A percentile compares a stretch with the other conserved stretches of the same genome.
Conservation (phyloP, 2,888 invertebrate species). For the Drosophila macrospina region DNA sequence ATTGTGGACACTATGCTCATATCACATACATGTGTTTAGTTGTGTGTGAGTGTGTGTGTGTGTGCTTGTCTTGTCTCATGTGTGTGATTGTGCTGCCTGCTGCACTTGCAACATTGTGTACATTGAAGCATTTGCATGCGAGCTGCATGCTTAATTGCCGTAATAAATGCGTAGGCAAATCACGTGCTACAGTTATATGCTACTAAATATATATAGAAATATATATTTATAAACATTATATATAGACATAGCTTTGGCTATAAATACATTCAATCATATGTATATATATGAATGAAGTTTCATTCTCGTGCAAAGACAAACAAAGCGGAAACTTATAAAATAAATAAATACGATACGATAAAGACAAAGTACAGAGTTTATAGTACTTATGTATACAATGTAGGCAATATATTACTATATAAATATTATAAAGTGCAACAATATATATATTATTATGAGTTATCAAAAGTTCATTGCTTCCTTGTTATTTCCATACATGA, state of each 20-base stretch:
- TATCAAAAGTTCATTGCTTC: no score
- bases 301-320: conserved; percentile 28
- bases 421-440: no score
- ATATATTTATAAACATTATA: not conserved
- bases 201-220: not conserved
- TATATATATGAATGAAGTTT: not conserved
- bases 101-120: conserved; percentile 46
- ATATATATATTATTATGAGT: no score
- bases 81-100: not conserved
- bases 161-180: conserved; percentile 60
- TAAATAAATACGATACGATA: no score
- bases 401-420: no score
- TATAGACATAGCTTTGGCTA: conserved; percentile 4
- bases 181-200: conserved; percentile 53
- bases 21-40: conserved; percentile 19
- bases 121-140: conserved; percentile 48
- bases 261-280: not conserved
- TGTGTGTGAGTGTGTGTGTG: not conserved
- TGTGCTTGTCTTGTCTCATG: not conserved
- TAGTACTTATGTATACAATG: no score
- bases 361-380: no score
- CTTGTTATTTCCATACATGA: no score
- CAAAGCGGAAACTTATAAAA: conserved; percentile 29
- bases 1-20: conserved; percentile 37
- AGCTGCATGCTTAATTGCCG: conserved; percentile 66